Conservation (phyloP, 2,888 invertebrate species). For the Saturnia japonica region DNA sequence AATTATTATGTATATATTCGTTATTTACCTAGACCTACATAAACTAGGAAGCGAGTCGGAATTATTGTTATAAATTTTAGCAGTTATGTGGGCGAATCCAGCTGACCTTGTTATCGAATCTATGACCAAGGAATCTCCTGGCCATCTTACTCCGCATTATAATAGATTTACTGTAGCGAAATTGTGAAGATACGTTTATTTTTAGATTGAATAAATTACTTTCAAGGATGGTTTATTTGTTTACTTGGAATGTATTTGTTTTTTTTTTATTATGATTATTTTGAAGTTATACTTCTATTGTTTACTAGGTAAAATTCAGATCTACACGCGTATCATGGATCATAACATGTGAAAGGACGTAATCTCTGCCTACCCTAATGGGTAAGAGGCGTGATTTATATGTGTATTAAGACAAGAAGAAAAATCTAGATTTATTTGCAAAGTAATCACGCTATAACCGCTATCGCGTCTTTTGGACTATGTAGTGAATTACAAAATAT, state of each 20-base stretch:
- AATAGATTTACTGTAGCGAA: slow-evolving; percentile 9
- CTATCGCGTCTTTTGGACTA: too few species aligned
- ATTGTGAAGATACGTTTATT: slow-evolving; percentile 3
- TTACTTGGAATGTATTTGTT: slow-evolving; percentile 14
- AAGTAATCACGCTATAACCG: too few species aligned
- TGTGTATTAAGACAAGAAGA: too few species aligned
- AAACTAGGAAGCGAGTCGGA: slow-evolving; percentile 60
- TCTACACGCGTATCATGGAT: too few species aligned
- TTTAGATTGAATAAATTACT: slow-evolving; percentile 9
- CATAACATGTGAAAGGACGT: too few species aligned
- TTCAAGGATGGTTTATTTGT: slow-evolving; percentile 9
- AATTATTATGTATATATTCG: slow-evolving; percentile 2
- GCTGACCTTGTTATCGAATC: slow-evolving; percentile 54
- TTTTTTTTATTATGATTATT: not conserved
- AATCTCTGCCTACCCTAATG: too few species aligned
- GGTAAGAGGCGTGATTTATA: too few species aligned
- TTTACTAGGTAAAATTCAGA: too few species aligned
- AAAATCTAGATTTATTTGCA: too few species aligned
- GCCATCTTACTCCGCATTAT: slow-evolving; percentile 45
- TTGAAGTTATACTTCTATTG: too few species aligned
- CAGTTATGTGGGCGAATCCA: slow-evolving; percentile 51
- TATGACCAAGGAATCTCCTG: slow-evolving; percentile 60
- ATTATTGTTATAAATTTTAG: slow-evolving; percentile 38
- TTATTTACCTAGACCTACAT: slow-evolving; percentile 42
- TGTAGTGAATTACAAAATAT: too few species aligned